phyloP scores from a whole-genome alignment of 30 jellyfish, hydroid and myxozoan genomes.

The Turritopsis dohrnii region DNA sequence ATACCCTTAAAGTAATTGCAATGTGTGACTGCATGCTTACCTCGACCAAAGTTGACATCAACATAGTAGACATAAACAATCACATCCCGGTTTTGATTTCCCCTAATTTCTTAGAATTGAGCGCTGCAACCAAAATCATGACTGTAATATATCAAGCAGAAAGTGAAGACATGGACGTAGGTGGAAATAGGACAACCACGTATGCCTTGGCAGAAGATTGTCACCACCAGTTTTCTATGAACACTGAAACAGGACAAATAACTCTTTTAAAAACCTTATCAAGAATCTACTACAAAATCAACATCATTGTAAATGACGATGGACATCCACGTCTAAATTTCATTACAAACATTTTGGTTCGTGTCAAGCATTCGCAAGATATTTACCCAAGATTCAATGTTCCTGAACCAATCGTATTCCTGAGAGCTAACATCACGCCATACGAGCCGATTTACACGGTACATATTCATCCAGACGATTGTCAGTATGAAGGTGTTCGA shows the following conservation, averaged over 20 bases:
- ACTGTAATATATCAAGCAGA: not conserved
- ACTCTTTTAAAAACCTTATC: not conserved
- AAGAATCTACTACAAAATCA: not conserved
- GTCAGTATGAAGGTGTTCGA: not conserved
- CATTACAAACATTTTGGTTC: not conserved
- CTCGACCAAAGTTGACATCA: not conserved
- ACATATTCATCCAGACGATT: not conserved
- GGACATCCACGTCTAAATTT: not conserved
- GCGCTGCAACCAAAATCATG: not conserved
- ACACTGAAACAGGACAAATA: not conserved
- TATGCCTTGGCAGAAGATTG: not conserved
- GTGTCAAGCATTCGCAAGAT: not conserved
- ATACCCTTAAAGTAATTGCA: not conserved
- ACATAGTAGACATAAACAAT: not conserved
- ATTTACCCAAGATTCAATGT: not conserved
- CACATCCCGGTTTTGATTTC: slow-evolving; percentile 1
- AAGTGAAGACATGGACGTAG: slow-evolving; percentile 12
- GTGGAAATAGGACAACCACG: slow-evolving; percentile 1
- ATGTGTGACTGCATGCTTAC: slow-evolving; percentile 1
- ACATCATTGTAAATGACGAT: not conserved
- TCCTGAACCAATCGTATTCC: not conserved
- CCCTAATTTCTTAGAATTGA: not conserved
- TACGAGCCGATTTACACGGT: slow-evolving; percentile 8
- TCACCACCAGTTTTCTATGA: not conserved
- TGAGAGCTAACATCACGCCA: not conserved